phyloP scores from a whole-genome alignment of 2,113 vertebrate species.

The Bubo scandiacus region DNA sequence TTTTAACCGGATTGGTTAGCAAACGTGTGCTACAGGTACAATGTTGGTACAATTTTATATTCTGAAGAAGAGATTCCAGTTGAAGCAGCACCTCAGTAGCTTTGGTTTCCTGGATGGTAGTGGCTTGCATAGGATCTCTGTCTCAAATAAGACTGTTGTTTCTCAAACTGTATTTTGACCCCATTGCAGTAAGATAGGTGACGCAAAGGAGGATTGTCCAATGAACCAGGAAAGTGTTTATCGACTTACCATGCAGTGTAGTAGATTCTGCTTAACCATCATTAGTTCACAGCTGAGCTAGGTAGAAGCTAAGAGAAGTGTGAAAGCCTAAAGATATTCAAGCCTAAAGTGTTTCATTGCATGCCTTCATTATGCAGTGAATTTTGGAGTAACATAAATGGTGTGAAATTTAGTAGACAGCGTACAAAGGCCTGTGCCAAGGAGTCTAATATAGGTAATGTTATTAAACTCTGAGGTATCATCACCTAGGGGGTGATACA shows the following conservation, averaged over 20 bases:
- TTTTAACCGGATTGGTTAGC: background rate
- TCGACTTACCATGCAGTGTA: background rate
- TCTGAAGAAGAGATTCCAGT: background rate
- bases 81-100: background rate
- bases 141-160: background rate
- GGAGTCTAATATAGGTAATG: background rate
- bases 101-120: background rate
- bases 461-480: background rate
- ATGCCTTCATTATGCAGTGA: background rate
- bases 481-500: background rate
- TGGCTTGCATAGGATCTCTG: background rate
- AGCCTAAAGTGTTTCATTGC: background rate
- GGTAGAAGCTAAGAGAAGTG: background rate
- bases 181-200: background rate
- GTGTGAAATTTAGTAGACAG: background rate
- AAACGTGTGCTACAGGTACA: background rate
- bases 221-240: background rate
- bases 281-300: background rate
- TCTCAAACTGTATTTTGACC: background rate
- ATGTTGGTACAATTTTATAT: background rate
- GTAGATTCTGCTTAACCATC: background rate
- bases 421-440: background rate
- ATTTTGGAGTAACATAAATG: background rate
- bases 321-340: background rate
- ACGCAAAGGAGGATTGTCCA: background rate